phyloP scores from a whole-genome alignment of 2,797 vertebrate genomes.

The Carapus acus region DNA sequence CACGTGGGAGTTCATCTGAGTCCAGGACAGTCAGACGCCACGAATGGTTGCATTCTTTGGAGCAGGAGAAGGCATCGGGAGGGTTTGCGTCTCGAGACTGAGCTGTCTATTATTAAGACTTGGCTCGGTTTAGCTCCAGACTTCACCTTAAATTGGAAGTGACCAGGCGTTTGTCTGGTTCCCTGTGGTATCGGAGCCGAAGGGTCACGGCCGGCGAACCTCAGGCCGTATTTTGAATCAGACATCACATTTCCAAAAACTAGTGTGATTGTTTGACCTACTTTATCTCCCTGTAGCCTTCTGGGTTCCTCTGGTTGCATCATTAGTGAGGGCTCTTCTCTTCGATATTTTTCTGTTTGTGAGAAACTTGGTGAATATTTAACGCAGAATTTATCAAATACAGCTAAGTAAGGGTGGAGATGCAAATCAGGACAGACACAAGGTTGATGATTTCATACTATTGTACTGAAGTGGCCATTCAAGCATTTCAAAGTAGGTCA shows the following conservation, averaged over 20 bases:
- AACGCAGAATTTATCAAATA: slow-evolving; percentile 24
- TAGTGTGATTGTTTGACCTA: neutral
- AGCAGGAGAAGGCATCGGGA: no score
- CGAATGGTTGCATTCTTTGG: no score
- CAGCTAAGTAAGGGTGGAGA: slow-evolving; percentile 23
- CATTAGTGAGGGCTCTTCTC: no score
- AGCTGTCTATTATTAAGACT: neutral
- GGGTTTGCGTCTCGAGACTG: neutral
- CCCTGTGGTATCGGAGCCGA: neutral
- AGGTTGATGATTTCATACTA: slow-evolving; percentile 40
- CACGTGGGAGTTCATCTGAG: no score
- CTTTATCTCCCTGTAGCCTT: slow-evolving; percentile 1
- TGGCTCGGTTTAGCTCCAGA: neutral
- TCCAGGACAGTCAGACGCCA: no score
- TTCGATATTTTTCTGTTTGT: slow-evolving; percentile 15
- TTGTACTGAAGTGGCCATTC: slow-evolving; percentile 33
- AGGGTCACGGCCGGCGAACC: neutral
- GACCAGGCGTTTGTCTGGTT: neutral
- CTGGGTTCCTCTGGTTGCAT: no score
- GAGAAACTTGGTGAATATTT: slow-evolving; percentile 20
- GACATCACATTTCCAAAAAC: no score
- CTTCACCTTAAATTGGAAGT: slow-evolving; percentile 2
- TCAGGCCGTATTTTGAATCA: neutral
- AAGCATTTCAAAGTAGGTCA: slow-evolving; percentile 49
- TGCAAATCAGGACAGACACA: slow-evolving; percentile 33